Evolutionary conservation across 2,113 vertebrate species (phyloP).

Genomic region (Trinectes maculatus): DNA sequence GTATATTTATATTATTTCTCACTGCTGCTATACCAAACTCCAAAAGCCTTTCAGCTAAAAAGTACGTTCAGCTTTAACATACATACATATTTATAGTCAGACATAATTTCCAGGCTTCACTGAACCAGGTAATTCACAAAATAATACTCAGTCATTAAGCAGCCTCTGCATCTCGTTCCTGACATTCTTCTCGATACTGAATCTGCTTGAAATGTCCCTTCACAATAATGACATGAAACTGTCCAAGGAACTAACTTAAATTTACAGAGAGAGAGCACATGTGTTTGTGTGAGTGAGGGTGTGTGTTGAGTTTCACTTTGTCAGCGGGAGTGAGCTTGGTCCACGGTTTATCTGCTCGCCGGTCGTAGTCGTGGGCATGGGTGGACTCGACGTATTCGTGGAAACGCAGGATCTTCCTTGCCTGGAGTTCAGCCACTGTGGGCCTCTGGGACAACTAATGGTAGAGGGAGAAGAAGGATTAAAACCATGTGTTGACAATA

Average conservation of each 20-base stretch:
- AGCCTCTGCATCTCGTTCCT: conserved; percentile 17
- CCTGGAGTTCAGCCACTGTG: conserved; percentile 94
- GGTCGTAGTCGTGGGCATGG: conserved; percentile 95
- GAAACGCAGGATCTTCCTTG: conserved; percentile 95
- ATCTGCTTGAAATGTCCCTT: conserved; percentile 42
- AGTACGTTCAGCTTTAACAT: background rate
- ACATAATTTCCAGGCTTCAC: conserved; percentile 12
- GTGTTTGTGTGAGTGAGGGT: conserved; percentile 1
- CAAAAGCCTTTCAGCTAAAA: background rate
- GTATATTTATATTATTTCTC: background rate
- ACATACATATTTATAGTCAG: background rate
- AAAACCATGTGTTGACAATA: background rate
- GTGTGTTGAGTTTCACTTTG: conserved; percentile 82
- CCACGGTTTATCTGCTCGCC: conserved; percentile 96
- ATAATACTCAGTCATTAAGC: conserved; percentile 18
- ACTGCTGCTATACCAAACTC: background rate
- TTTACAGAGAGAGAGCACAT: background rate
- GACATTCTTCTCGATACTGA: conserved; percentile 29
- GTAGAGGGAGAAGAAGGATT: background rate
- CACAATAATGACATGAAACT: background rate
- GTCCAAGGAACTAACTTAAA: background rate
- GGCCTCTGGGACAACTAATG: conserved; percentile 94
- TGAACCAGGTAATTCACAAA: conserved; percentile 21
- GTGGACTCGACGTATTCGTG: conserved; percentile 95
- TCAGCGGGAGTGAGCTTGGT: conserved; percentile 96